Evolutionary conservation across 2,113 vertebrate species (phyloP).

Genomic region (Parotia lawesii): DNA sequence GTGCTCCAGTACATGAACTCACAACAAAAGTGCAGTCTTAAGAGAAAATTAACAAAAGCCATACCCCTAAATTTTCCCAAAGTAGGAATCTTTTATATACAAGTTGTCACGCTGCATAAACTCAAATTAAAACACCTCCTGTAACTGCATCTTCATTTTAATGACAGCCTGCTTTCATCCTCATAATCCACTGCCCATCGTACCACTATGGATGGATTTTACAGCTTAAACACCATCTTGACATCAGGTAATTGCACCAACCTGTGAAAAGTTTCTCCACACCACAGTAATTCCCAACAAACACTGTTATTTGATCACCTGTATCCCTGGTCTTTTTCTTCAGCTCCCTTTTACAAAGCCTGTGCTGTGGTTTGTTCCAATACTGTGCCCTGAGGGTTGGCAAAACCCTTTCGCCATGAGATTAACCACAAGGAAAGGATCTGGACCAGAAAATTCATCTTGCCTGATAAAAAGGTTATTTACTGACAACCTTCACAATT

Average conservation of each 20-base stretch:
- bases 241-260: constrained; percentile 28
- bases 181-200: background rate
- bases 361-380: background rate
- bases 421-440: background rate
- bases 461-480: background rate
- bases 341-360: background rate
- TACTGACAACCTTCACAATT: background rate
- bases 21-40: background rate
- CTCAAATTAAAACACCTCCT: background rate
- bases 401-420: background rate
- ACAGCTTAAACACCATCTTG: constrained; percentile 17
- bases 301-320: background rate
- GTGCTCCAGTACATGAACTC: background rate
- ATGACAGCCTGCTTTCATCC: background rate
- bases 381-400: background rate
- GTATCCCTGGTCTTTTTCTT: background rate
- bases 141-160: background rate
- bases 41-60: background rate
- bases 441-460: background rate
- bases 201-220: background rate
- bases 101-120: background rate
- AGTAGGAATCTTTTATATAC: background rate
- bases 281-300: background rate
- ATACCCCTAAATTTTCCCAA: background rate
- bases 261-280: background rate